Percentiles rank a stretch among this genome's conserved stretches.
These are phyloP conservation scores for Lordiphosa collinella DNA, from an alignment of 1,140 invertebrate genomes.

Conservation along the genomic window DNA sequence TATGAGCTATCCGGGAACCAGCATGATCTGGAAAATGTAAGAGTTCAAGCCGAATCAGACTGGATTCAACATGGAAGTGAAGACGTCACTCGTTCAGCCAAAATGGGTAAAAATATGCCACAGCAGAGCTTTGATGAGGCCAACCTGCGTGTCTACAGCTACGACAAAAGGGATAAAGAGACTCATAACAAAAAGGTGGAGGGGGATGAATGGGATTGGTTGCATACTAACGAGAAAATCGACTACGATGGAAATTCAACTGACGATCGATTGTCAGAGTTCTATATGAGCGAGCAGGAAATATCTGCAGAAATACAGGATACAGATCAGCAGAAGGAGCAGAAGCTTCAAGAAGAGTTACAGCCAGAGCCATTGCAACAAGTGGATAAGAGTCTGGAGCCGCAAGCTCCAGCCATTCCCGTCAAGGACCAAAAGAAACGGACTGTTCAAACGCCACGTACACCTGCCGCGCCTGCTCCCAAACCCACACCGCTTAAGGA, in stretches of 20 bases:
- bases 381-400: not conserved
- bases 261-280: not conserved
- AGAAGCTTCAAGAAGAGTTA: not conserved
- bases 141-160: conserved; percentile 8
- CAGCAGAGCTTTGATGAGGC: conserved; percentile 7
- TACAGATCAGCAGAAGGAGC: conserved; percentile 7
- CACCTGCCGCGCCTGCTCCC: not conserved
- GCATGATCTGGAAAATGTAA: not conserved
- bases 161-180: not conserved
- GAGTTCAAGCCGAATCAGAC: not conserved
- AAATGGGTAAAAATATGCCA: not conserved
- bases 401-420: not conserved
- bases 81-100: no score
- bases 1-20: no score
- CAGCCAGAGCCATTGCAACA: no score
- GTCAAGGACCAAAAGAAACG: not conserved
- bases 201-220: conserved; percentile 47
- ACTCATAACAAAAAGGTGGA: not conserved
- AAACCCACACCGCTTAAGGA: not conserved
- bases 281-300: not conserved
- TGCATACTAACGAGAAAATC: conserved; percentile 17
- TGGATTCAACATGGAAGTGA: not conserved
- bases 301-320: not conserved
- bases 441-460: not conserved
- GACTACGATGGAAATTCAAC: not conserved